These are phyloP conservation scores for Lordiphosa clarofinis DNA, from an alignment of 1,140 invertebrate genomes.

Conservation along the genomic window DNA sequence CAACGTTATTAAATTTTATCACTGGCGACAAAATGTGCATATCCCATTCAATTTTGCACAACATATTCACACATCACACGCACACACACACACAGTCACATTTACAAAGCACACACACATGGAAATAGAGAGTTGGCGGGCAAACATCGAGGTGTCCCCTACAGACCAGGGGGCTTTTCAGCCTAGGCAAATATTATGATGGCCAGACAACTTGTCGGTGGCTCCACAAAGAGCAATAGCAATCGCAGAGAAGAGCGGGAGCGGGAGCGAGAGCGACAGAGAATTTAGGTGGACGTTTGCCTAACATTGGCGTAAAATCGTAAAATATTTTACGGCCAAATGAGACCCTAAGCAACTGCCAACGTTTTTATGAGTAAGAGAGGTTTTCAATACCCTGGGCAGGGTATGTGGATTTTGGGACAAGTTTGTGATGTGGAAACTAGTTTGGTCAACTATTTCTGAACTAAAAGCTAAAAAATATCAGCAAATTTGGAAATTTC, in stretches of 20 bases:
- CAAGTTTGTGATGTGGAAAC: no score
- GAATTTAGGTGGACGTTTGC: constrained; percentile 26
- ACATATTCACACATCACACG: constrained; percentile 72
- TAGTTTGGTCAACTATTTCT: no score
- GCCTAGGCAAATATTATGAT: constrained; percentile 77
- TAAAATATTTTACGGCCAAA: constrained; percentile 75
- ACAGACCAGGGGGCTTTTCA: constrained; percentile 19
- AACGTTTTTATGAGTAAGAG: constrained; percentile 60
- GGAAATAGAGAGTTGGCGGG: constrained; percentile 1
- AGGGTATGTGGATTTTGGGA: no score
- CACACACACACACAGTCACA: constrained; percentile 14
- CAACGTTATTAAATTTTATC: constrained; percentile 79
- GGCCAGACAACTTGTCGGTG: constrained; percentile 43
- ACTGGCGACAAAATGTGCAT: constrained; percentile 78
- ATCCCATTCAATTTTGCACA: constrained; percentile 75
- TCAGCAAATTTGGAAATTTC: no score
- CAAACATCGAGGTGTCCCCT: constrained; percentile 1
- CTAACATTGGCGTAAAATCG: constrained; percentile 71
- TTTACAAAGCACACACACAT: not conserved
- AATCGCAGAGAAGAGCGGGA: no score
- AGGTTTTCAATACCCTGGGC: not conserved
- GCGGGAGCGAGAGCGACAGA: not conserved
- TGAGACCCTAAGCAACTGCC: constrained; percentile 45
- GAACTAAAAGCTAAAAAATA: no score
- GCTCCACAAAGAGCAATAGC: constrained; percentile 1